Conservation (phyloP, 1,140 invertebrate genomes). For the Drosophila tropicalis region DNA sequence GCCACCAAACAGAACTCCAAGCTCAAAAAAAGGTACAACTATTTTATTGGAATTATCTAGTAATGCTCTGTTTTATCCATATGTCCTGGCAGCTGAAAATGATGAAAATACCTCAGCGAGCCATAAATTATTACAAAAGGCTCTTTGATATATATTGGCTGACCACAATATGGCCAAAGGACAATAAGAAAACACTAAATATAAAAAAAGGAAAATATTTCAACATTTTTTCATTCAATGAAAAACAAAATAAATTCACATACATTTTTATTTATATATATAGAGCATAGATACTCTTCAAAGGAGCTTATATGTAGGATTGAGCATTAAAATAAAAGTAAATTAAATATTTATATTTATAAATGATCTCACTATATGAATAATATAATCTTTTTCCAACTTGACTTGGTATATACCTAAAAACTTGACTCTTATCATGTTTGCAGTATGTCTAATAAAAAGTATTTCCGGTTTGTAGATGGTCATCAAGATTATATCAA, state of each 20-base stretch:
- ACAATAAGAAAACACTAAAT: slow-evolving; percentile 24
- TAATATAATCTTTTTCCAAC: too few species aligned
- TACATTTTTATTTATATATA: not conserved
- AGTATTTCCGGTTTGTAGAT: too few species aligned
- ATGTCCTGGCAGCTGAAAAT: slow-evolving; percentile 57
- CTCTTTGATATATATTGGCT: slow-evolving; percentile 51
- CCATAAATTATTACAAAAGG: slow-evolving; percentile 66
- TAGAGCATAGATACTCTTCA: not conserved
- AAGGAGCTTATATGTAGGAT: too few species aligned
- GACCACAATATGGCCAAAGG: slow-evolving; percentile 58
- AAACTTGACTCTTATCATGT: too few species aligned
- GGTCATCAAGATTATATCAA: too few species aligned
- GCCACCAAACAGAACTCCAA: too few species aligned
- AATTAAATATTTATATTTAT: too few species aligned
- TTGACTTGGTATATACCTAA: too few species aligned
- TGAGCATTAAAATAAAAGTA: too few species aligned
- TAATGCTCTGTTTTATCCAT: not conserved
- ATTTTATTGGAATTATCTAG: too few species aligned
- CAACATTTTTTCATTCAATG: slow-evolving; percentile 12
- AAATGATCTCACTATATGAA: too few species aligned
- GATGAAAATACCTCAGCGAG: slow-evolving; percentile 61
- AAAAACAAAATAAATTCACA: not conserved
- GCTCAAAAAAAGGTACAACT: not conserved
- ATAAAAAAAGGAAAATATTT: slow-evolving; percentile 24
- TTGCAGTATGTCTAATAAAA: too few species aligned